phyloP scores from a whole-genome alignment of 2,888 invertebrate species.

The Shargacucullia verbasci region DNA sequence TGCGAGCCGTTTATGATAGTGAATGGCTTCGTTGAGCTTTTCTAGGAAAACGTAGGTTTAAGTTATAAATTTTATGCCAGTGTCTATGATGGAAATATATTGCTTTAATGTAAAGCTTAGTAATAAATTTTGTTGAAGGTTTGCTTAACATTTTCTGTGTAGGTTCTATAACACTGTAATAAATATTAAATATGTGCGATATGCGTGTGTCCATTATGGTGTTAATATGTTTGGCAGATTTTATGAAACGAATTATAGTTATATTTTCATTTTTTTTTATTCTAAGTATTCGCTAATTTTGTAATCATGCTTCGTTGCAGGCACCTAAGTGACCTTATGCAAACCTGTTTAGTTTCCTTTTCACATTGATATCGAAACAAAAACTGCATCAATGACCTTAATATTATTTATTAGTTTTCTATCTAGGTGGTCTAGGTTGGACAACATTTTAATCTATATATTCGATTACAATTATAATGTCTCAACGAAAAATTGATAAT shows the following conservation, averaged over 20 bases:
- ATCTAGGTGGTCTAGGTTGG: too few species aligned
- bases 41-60: conserved; percentile 41
- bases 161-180: too few species aligned
- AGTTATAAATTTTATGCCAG: conserved; percentile 7
- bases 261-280: neutral
- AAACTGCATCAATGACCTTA: conserved; percentile 10
- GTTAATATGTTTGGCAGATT: neutral
- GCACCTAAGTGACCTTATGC: neutral
- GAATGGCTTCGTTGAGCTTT: conserved; percentile 55
- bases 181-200: neutral
- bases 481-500: conserved; percentile 12
- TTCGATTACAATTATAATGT: conserved; percentile 3
- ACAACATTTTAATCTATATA: conserved; percentile 7
- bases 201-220: neutral
- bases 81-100: conserved; percentile 6
- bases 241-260: neutral
- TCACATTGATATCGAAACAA: neutral
- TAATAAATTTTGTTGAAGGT: conserved; percentile 35
- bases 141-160: conserved; percentile 15
- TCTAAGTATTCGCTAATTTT: neutral
- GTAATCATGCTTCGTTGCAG: neutral
- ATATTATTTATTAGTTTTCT: too few species aligned
- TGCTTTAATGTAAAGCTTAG: neutral
- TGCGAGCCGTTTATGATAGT: conserved; percentile 56
- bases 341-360: neutral